Evolutionary conservation across 2,888 invertebrate species (phyloP), one percentile per base, ranked within the genome.

Genomic region (Drosophila hamatofila): DNA sequence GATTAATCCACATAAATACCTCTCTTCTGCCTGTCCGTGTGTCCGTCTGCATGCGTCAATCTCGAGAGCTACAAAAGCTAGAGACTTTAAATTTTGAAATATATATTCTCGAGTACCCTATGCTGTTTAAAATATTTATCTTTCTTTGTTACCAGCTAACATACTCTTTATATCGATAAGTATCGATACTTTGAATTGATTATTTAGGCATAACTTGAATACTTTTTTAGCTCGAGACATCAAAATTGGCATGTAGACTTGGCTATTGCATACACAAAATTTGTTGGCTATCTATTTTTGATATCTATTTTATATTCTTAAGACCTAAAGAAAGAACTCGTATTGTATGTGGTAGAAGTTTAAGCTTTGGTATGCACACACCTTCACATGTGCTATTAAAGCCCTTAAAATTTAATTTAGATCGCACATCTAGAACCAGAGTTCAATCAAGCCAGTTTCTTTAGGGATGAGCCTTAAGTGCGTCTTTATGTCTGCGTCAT

Each of bases 111-210:
- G 48, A 5, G 2, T 9, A 1, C 0, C 2, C 0, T 5, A 2
- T 23, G 0, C 1, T 7, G 23, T 8, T 8, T 16, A 23, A 8
- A 16, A 44, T 7, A 23, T n/a, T 25, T 2, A 1, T 3, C 3
- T 9, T 9, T 25, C 1, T n/a, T 3, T 0, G 2, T 18, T 14
- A 3, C 3, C 12, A 7, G 0, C n/a, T 30, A 0, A 2, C 2
- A 30, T 14, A 7, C 14, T 14, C 5, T 1, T 18, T 1, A 14
- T 7, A 30, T 18, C 12, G 18, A 7, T 7, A 49, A 30, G 30
- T 30, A 49, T 49, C 18, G 12, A 14, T 18, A 25, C n/a, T 25
- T 46, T 0, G 1, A 25, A 0, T 2, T 16, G 44, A 0, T 27
- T 46, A 6, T 46, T 16, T 9, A 3, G 3, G 16, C 16, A 16